Percentiles rank a stretch among this genome's conserved stretches.
phyloP scores from a whole-genome alignment of 2,113 vertebrate species.

The Gorilla gorilla region DNA sequence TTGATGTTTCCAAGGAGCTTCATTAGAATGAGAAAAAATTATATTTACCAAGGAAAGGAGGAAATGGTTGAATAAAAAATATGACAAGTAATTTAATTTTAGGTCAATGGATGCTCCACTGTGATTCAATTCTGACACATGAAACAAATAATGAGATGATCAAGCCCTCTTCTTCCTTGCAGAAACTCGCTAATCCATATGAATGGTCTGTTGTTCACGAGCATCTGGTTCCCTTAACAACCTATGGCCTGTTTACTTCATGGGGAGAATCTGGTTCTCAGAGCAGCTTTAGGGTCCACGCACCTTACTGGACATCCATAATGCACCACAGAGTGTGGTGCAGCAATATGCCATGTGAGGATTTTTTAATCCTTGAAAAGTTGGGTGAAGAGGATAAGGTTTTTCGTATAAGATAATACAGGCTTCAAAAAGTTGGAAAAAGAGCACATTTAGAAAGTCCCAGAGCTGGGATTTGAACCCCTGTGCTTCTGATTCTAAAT shows the following conservation, averaged over 20 bases:
- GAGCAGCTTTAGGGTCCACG: rapidly evolving
- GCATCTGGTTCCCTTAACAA: not conserved
- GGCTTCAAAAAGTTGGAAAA: not conserved
- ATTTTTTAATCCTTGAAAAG: not conserved
- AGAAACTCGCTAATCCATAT: not conserved
- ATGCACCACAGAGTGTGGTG: rapidly evolving
- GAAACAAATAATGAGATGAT: not conserved
- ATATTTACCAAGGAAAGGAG: conserved; percentile 70
- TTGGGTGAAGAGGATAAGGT: rapidly evolving
- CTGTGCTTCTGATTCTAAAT: not conserved
- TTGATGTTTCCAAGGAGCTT: conserved; percentile 56
- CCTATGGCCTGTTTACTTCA: not conserved
- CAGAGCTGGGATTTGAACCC: not conserved
- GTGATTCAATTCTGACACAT: conserved; percentile 31
- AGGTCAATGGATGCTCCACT: not conserved
- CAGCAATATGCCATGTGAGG: not conserved
- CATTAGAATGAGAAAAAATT: conserved; percentile 68
- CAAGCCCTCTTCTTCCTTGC: not conserved
- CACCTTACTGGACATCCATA: not conserved
- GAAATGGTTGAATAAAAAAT: conserved; percentile 59
- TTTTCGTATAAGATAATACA: not conserved
- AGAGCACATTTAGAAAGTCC: not conserved
- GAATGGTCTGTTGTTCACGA: rapidly evolving
- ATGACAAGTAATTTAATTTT: conserved; percentile 53
- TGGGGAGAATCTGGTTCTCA: not conserved